These are phyloP conservation scores for Toxotes jaculatrix DNA, from an alignment of 2,113 vertebrate species.

Conservation along the genomic window DNA sequence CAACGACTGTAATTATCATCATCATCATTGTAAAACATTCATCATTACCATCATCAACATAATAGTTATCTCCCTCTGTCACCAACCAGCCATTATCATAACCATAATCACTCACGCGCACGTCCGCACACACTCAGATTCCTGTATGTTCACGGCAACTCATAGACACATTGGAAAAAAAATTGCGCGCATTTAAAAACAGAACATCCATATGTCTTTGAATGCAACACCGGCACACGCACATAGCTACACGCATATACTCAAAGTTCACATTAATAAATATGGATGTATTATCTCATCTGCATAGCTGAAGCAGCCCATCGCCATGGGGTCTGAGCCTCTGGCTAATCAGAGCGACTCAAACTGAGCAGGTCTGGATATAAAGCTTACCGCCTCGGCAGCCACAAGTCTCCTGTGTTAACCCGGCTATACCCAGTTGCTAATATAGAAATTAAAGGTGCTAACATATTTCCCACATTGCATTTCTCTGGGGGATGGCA, in stretches of 20 bases:
- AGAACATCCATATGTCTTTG: slow-evolving; percentile 27
- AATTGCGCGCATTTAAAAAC: slow-evolving; percentile 11
- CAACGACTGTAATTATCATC: slow-evolving; percentile 73
- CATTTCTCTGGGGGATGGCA: slow-evolving; percentile 24
- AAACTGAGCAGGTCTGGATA: slow-evolving; percentile 33
- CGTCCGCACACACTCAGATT: slow-evolving; percentile 6
- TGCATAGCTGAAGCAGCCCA: slow-evolving; percentile 45
- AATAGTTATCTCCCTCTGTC: slow-evolving; percentile 64
- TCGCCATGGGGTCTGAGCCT: slow-evolving; percentile 39
- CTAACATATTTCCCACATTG: slow-evolving; percentile 44
- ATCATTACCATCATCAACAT: slow-evolving; percentile 73
- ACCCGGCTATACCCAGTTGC: slow-evolving; percentile 9
- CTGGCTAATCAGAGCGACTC: slow-evolving; percentile 50
- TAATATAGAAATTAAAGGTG: slow-evolving; percentile 62
- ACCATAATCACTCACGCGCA: slow-evolving; percentile 49
- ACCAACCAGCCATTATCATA: slow-evolving; percentile 68
- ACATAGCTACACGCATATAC: background rate
- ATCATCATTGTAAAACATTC: slow-evolving; percentile 75
- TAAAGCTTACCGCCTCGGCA: slow-evolving; percentile 30
- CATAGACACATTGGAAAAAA: background rate
- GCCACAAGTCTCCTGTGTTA: slow-evolving; percentile 33
- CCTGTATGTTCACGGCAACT: background rate
- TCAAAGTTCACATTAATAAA: slow-evolving; percentile 42
- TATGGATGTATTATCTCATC: slow-evolving; percentile 59
- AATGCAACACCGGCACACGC: slow-evolving; percentile 10